Base-by-base conservation (phyloP, 2,797 vertebrate species). In the Pteropus rufus region DNA sequence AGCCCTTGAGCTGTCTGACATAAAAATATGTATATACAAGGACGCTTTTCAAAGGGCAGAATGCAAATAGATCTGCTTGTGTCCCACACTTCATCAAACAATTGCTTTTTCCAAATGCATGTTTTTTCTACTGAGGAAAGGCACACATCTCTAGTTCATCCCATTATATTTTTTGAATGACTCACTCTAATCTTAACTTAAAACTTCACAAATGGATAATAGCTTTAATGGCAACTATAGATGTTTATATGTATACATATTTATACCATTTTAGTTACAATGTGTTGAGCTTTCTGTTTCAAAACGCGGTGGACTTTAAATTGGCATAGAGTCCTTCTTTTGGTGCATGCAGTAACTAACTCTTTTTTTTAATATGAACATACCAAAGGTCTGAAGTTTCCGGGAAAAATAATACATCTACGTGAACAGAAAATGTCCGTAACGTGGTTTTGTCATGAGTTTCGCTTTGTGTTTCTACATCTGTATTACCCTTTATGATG, bases 21-120 rank as follows among this genome's bases (percentile, higher is more conserved):
- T 93, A 69, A 97, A 96, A 87, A 94, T 92, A 64, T 96, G 96
- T 92, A 76, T 70, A 65, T n/a, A 94, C 93, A 92, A 94, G 90
- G 46, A 79, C 72, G 84, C 15, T 95, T 95, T 95, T 77, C 90
- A 95, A 95, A 95, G 96, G 93, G 84, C 87, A 95, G 92, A 93
- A 93, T 93, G 60, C 93, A 96, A 90, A 97, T 85, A 92, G 91
- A 95, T 88, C 83, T 58, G 52, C 69, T 52, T 49, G 60, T 75
- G 49, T 70, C 52, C 70, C 81, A 88, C 76, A 93, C 56, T 70
- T 81, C 80, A 88, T 62, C 90, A 67, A 76, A 82, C 96, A 92
- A 79, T 75, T 80, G 86, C 89, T 65, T 93, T 52, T 65, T 70
- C 58, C 87, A 92, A 54, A 77, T 77, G 34, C 62, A 23, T 88